Evolutionary conservation across 2,888 invertebrate genomes (phyloP), one percentile per base, ranked within the genome.

Genomic region (Phyto melanocephala): DNA sequence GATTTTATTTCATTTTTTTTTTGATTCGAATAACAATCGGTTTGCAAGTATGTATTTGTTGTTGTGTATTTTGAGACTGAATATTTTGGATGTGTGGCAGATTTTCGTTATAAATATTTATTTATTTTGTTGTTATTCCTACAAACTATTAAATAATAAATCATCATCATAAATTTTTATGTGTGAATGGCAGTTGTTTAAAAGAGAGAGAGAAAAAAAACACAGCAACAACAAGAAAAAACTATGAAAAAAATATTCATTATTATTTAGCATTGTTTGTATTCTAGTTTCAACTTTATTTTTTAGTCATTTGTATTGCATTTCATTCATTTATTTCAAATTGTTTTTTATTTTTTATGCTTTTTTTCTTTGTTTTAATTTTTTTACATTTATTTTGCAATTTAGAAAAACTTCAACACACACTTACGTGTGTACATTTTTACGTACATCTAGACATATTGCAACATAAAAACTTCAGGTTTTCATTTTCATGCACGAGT

Each of bases 131-230:
- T 33, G 13, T 28, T 76, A 67, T 28, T 75, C 50, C 56, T 75
- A 56, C 37, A 33, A 78, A 79, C 70, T 82, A 76, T 82, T 82
- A 79, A 79, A 79, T 76, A 82, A 82, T 82, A 82, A 82, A 82
- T 82, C 82, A 77, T 76, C 77, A 79, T 82, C 82, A 82, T 79
- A 82, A 79, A 79, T 71, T 82, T 82, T 79, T 82, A 82, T 82
- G 76, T 82, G 82, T 76, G 82, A 82, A 82, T 82, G 75, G 75
- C 75, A 76, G 71, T 79, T 79, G 79, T 79, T 65, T 5, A 50
- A n/a, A 24, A 47, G 37, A 60, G 24, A 22, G 15, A 11, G 1
- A 11, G 2, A 33, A 67, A 33, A 20, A 68, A 50, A n/a, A n/a
- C 22, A 11, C 15, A 28, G n/a, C n/a, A n/a, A n/a, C n/a, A n/a